Evolutionary conservation across 30 jellyfish, hydroid and myxozoan species (phyloP).

Genomic region (Aurelia coerulea): DNA sequence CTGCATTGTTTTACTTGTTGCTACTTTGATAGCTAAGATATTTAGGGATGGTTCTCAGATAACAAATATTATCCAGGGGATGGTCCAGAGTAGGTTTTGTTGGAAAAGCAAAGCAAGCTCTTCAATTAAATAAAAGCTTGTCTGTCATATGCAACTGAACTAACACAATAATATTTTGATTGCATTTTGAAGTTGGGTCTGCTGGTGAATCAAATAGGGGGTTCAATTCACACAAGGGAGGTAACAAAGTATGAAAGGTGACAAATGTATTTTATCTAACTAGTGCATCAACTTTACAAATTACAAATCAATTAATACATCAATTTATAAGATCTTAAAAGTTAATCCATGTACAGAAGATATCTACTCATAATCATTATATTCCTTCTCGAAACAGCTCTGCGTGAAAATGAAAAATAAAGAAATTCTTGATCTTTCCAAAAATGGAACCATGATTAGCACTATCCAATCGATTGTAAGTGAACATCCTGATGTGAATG

Average conservation of each 20-base stretch:
- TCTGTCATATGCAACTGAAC: too few species aligned
- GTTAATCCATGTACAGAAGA: too few species aligned
- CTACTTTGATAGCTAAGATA: neutral
- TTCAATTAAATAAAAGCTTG: too few species aligned
- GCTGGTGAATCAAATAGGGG: too few species aligned
- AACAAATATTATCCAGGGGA: neutral
- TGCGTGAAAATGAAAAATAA: neutral
- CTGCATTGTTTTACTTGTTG: neutral
- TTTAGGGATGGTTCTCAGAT: neutral
- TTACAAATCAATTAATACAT: constrained; percentile 1
- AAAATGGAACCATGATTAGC: neutral
- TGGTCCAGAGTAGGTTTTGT: too few species aligned
- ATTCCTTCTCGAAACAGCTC: neutral
- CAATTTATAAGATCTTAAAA: neutral
- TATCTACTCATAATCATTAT: neutral
- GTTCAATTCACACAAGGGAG: too few species aligned
- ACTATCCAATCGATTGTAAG: neutral
- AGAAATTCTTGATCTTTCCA: constrained; percentile 26
- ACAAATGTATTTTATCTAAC: too few species aligned
- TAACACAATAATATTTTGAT: too few species aligned
- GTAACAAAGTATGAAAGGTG: too few species aligned
- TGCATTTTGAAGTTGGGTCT: too few species aligned
- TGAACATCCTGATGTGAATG: constrained; percentile 12
- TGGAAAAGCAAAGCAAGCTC: too few species aligned
- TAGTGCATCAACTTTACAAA: neutral